Percentiles rank a stretch among this genome's conserved stretches.
Evolutionary conservation across 2,113 vertebrate species (phyloP).

Genomic region (Dromas ardeola): DNA sequence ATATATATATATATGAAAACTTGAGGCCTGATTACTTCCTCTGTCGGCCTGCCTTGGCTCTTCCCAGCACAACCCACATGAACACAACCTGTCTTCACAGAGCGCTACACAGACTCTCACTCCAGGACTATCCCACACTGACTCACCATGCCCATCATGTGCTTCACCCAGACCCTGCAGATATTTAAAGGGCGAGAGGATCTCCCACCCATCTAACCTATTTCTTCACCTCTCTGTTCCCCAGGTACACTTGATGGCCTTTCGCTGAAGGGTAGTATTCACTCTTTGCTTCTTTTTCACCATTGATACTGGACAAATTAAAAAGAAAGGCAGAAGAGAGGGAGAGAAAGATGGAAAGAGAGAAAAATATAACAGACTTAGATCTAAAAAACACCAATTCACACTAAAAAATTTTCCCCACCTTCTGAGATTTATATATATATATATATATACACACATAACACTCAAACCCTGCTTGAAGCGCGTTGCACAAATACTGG

Average conservation of each 20-base stretch:
- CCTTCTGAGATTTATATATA: not conserved
- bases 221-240: not conserved
- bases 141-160: not conserved
- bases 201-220: not conserved
- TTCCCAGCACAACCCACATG: not conserved
- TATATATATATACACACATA: not conserved
- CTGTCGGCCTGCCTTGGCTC: not conserved
- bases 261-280: not conserved
- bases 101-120: rapidly evolving
- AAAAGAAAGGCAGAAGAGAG: not conserved
- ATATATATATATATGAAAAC: not conserved
- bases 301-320: not conserved
- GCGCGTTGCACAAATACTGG: not conserved
- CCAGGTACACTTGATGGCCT: not conserved
- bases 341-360: not conserved
- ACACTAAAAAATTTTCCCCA: not conserved
- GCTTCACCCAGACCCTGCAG: not conserved
- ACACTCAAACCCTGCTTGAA: not conserved
- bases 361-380: not conserved
- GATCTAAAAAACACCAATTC: not conserved
- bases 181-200: not conserved
- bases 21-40: not conserved
- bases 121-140: not conserved
- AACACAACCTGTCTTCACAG: not conserved
- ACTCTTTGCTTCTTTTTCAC: not conserved